These are phyloP conservation scores for Chlorodrepanis virens DNA, from an alignment of 2,113 vertebrate species.

Conservation along the genomic window DNA sequence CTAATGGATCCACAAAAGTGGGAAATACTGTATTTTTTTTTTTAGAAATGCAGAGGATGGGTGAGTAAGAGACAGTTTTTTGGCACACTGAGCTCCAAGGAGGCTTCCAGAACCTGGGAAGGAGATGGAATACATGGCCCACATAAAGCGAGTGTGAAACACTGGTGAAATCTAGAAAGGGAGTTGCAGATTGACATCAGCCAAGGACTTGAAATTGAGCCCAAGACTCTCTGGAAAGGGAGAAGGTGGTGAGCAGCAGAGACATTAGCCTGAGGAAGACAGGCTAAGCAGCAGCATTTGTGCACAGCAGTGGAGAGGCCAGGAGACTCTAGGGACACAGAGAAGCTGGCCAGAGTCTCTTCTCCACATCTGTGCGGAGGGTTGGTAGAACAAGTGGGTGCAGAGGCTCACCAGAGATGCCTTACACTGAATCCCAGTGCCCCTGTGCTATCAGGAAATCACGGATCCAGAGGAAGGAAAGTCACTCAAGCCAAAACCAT, in stretches of 20 bases:
- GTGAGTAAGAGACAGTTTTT: conserved; percentile 43
- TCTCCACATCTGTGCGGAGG: not conserved
- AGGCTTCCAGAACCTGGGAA: conserved; percentile 16
- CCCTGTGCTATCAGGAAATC: not conserved
- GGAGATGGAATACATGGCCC: conserved; percentile 1
- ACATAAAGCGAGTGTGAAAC: conserved; percentile 13
- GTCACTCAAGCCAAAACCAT: not conserved
- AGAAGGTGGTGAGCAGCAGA: not conserved
- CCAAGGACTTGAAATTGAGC: not conserved
- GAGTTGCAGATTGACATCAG: conserved; percentile 20
- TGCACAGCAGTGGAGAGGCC: not conserved
- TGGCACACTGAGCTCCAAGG: not conserved
- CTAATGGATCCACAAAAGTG: not conserved
- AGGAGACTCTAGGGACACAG: not conserved
- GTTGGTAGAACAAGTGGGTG: not conserved
- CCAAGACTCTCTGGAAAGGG: not conserved
- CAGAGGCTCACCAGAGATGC: not conserved
- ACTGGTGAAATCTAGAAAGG: conserved; percentile 29
- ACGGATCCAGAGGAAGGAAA: not conserved
- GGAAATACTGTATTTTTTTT: not conserved
- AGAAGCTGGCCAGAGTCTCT: not conserved
- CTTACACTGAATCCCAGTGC: not conserved
- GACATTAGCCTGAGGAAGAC: not conserved
- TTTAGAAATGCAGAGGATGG: conserved; percentile 28
- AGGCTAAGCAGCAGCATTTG: not conserved